Conservation (phyloP, 2,797 vertebrate genomes). For the Epinephelus malabaricus region DNA sequence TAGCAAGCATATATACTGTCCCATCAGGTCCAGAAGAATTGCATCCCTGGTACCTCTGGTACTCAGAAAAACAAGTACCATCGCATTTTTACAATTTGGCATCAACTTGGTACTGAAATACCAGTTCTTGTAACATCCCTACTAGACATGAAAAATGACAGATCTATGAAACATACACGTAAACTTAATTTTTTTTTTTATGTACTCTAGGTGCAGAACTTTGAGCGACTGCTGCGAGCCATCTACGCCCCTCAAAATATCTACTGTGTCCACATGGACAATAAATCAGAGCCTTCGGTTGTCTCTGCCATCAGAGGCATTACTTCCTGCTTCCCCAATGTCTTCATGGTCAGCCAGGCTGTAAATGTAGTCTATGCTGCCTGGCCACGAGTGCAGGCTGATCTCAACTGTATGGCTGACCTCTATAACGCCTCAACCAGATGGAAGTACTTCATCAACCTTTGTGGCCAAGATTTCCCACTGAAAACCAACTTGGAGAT, state of each 20-base stretch:
- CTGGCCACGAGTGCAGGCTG: constrained; percentile 93
- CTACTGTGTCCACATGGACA: constrained; percentile 94
- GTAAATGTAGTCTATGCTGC: constrained; percentile 89
- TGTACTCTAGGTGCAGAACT: constrained; percentile 85
- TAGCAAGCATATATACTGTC: too few species aligned
- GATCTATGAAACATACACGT: background rate
- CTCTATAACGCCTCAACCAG: constrained; percentile 80
- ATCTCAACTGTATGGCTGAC: constrained; percentile 95
- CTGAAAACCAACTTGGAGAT: constrained; percentile 95
- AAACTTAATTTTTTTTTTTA: background rate
- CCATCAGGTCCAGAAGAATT: too few species aligned
- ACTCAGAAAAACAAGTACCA: too few species aligned
- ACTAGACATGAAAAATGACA: too few species aligned
- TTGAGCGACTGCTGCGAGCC: constrained; percentile 91
- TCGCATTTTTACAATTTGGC: too few species aligned
- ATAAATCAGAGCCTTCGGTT: constrained; percentile 85
- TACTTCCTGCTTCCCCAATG: constrained; percentile 90
- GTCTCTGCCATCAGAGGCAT: constrained; percentile 84
- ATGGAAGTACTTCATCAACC: constrained; percentile 94
- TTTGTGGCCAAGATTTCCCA: constrained; percentile 94
- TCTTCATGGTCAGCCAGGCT: constrained; percentile 88
- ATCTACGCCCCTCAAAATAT: constrained; percentile 93
- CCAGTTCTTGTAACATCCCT: too few species aligned
- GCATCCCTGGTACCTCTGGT: too few species aligned
- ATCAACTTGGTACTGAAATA: too few species aligned